Evolutionary conservation across 2,888 invertebrate species (phyloP).

Genomic region (Serripes groenlandicus): DNA sequence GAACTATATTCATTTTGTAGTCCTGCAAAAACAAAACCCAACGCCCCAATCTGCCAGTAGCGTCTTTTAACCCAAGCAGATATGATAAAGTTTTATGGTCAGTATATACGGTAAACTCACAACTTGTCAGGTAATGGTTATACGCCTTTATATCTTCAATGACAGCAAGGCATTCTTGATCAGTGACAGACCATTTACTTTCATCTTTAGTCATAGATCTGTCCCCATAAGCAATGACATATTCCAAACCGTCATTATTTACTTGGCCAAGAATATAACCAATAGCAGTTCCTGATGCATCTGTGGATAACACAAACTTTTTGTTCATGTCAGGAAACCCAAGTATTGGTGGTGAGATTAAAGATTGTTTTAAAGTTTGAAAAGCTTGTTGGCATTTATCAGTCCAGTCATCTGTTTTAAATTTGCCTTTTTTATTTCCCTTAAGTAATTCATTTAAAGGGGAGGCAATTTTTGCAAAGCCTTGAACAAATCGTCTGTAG

Average conservation of each 20-base stretch:
- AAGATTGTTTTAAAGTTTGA: slow-evolving; percentile 4
- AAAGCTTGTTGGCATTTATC: slow-evolving; percentile 12
- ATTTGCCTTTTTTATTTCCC: too few relatives aligned
- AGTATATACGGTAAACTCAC: background rate
- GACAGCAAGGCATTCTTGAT: slow-evolving; percentile 58
- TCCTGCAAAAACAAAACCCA: slow-evolving; percentile 51
- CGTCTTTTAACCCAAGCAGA: slow-evolving; percentile 41
- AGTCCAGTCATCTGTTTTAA: slow-evolving; percentile 72
- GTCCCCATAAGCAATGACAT: background rate
- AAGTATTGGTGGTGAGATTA: slow-evolving; percentile 67
- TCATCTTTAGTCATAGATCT: background rate
- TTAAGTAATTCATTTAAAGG: slow-evolving; percentile 80
- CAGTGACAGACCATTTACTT: slow-evolving; percentile 57
- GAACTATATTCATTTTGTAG: slow-evolving; percentile 40
- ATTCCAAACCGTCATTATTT: background rate
- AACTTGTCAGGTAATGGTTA: slow-evolving; percentile 53
- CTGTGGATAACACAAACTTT: slow-evolving; percentile 58
- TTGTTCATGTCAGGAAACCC: slow-evolving; percentile 63
- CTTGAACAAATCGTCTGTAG: too few relatives aligned
- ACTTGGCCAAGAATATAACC: slow-evolving; percentile 52
- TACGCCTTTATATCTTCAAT: slow-evolving; percentile 49
- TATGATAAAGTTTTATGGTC: slow-evolving; percentile 16
- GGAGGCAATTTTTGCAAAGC: slow-evolving; percentile 72
- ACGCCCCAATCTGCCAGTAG: slow-evolving; percentile 46
- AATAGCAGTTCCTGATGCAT: slow-evolving; percentile 60